Evolutionary conservation across 2,888 invertebrate species (phyloP), one percentile per base, ranked within the genome.

Genomic region (Eupithecia exiguata): DNA sequence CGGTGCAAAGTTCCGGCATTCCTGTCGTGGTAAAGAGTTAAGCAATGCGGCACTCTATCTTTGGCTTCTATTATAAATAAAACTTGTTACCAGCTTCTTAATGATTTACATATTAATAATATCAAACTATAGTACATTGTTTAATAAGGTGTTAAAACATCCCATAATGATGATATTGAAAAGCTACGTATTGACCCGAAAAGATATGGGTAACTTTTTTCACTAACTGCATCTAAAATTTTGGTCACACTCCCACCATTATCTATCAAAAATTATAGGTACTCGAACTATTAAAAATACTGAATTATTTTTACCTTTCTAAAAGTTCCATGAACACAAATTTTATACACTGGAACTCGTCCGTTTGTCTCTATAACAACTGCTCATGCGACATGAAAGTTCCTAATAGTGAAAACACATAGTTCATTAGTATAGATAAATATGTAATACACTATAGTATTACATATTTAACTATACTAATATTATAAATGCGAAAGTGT

Each of bases 21-120:
- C 83, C 77, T 74, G 71, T 71, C 68, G 77, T 70, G 80, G 77
- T 82, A 82, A 81, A 80, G 80, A 82, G 81, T 79, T 81, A 80
- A 79, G 81, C 80, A 79, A 81, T 79, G 81, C 81, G 77, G 81
- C 81, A 82, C 81, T 86, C 83, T 82, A 85, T 85, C 77, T 78
- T 75, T 72, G 53, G 43, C 43, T 68, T n/a, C 38, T 68, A 53
- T 72, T 36, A 67, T n/a, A 16, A 2, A 67, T 7, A 62, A 69
- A 75, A 40, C 72, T 21, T 72, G 77, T 71, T 72, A 58, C 65
- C 30, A 53, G 25, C 1, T 18, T 69, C 69, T 5, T 21, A 43
- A 21, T n/a, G 7, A n/a, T 18, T 46, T 43, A 14, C 35, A 30
- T 35, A 21, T 21, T 53, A 21, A 10, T 53, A 10, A 40, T 38